Evolutionary conservation across 2,888 invertebrate species (phyloP).

Genomic region (Lochmaea capreae): DNA sequence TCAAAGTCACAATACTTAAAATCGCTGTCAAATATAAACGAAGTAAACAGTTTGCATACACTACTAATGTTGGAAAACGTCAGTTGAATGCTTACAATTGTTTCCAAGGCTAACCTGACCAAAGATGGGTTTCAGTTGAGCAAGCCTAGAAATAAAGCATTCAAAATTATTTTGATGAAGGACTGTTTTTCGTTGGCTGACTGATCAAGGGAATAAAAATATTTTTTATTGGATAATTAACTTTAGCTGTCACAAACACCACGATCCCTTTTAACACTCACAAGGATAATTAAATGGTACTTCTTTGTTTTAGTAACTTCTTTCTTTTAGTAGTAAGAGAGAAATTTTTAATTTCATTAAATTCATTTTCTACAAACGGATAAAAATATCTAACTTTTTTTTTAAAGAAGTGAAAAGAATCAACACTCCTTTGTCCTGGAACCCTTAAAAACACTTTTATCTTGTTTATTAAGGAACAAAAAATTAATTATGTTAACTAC

Average conservation of each 20-base stretch:
- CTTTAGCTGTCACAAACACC: neutral
- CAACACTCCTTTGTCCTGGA: neutral
- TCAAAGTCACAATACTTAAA: too few species aligned
- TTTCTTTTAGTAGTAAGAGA: neutral
- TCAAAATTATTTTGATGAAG: too few species aligned
- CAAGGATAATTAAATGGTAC: neutral
- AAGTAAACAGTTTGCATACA: too few species aligned
- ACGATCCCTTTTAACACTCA: neutral
- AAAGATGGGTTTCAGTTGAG: too few species aligned
- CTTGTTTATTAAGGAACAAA: neutral
- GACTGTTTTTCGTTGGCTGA: too few species aligned
- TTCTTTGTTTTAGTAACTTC: neutral
- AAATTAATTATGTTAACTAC: constrained; percentile 8
- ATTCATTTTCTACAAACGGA: neutral
- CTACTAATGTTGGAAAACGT: too few species aligned
- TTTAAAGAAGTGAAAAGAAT: neutral
- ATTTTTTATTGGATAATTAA: neutral
- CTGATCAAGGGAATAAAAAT: neutral
- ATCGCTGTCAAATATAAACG: too few species aligned
- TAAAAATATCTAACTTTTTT: neutral
- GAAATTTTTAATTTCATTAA: neutral
- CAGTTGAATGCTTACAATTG: too few species aligned
- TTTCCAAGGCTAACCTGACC: too few species aligned
- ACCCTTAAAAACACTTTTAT: neutral
- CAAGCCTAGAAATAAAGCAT: too few species aligned